These are phyloP conservation scores for Rattus rattus DNA, from an alignment of 2,113 vertebrate genomes.

Conservation along the genomic window DNA sequence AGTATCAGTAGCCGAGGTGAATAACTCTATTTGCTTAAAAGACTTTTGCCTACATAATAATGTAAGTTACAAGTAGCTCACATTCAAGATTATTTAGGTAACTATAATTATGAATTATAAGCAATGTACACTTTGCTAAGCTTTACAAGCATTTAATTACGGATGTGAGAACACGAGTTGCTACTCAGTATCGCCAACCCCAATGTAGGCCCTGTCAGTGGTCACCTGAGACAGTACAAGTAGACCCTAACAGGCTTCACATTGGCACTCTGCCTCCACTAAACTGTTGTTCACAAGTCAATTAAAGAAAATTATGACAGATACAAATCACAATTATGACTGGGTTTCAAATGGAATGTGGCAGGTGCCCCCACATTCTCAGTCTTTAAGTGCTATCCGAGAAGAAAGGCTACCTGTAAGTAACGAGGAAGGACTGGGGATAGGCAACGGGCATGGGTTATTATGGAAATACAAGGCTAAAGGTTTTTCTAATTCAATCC, in stretches of 20 bases:
- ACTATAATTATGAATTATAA: not conserved
- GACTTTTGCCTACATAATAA: not conserved
- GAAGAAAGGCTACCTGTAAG: not conserved
- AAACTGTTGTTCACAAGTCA: not conserved
- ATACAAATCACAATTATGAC: not conserved
- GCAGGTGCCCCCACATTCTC: not conserved
- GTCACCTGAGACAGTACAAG: not conserved
- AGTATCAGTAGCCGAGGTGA: not conserved
- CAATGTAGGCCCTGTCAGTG: not conserved
- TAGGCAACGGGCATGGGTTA: not conserved
- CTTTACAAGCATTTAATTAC: not conserved
- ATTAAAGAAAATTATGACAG: not conserved
- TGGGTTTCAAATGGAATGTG: not conserved
- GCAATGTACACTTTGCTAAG: not conserved
- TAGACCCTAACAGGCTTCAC: not conserved
- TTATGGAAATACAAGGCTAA: not conserved
- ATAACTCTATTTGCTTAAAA: not conserved
- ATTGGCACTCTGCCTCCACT: not conserved
- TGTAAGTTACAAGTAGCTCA: not conserved
- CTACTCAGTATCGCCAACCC: not conserved
- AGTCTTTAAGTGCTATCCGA: not conserved
- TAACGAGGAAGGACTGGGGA: not conserved
- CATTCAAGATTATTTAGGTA: not conserved
- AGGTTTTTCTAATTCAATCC: not conserved
- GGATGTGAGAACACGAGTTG: not conserved